Evolutionary conservation across 2,113 vertebrate species (phyloP).

Genomic region (Ranitomeya variabilis): DNA sequence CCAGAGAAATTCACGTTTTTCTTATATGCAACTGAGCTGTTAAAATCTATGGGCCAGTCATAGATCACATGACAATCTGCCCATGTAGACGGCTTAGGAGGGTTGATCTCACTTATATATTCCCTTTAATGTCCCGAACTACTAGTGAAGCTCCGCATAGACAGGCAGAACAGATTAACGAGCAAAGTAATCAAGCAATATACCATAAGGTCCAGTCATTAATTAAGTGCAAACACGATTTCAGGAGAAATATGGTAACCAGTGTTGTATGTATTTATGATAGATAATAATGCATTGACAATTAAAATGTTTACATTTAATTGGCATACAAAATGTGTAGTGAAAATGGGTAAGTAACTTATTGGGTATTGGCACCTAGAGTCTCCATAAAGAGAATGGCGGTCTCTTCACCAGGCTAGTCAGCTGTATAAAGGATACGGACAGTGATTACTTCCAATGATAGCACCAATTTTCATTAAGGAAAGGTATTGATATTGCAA

Average conservation of each 20-base stretch:
- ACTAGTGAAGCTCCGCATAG: not conserved
- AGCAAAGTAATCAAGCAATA: not conserved
- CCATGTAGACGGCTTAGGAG: too few relatives aligned
- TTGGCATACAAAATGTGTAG: slow-evolving; percentile 7
- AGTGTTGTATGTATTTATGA: slow-evolving; percentile 10
- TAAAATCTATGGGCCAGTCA: too few relatives aligned
- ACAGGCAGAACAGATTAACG: not conserved
- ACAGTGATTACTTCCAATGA: not conserved
- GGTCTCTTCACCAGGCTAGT: not conserved
- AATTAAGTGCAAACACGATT: not conserved
- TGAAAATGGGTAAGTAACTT: not conserved
- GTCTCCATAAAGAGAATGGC: not conserved
- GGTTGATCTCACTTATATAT: not conserved
- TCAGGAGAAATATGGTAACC: not conserved
- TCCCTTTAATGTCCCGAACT: not conserved
- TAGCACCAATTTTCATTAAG: slow-evolving; percentile 28
- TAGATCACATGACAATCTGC: too few relatives aligned
- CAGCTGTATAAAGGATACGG: not conserved
- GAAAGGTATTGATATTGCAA: too few relatives aligned
- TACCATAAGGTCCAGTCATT: not conserved
- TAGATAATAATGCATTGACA: not conserved
- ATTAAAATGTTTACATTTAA: slow-evolving; percentile 10
- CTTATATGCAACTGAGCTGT: too few relatives aligned
- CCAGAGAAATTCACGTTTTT: too few relatives aligned
- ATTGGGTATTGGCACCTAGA: not conserved